Base-by-base conservation (phyloP, 1,140 invertebrate species). In the Drosophila orena region DNA sequence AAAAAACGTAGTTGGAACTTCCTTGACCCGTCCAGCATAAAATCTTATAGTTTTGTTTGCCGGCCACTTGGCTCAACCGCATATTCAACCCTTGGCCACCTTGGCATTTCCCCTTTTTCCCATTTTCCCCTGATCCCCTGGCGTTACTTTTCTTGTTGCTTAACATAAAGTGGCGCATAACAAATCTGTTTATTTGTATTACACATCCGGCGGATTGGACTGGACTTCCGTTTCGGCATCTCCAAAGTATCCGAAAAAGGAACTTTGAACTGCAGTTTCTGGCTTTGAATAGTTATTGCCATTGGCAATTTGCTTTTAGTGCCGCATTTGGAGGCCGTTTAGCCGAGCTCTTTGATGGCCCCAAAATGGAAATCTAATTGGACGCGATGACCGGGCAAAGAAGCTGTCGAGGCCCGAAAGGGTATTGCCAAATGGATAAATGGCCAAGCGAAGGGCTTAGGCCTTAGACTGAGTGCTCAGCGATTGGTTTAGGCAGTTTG, bases 171-270 rank as follows among this genome's bases (percentile, higher is more conserved):
- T 84, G 85, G 77, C 59, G 88, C 88, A 91, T 91, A 91, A 91
- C 88, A 91, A 91, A 91, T 91, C 74, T 91, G 88, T 91, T 91
- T 91, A 90, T 86, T 86, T 88, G 83, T 88, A 81, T 78, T 77
- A 44, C 46, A 88, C 78, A 81, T 86, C 84, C 83, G 83, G 15
- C 35, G 50, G 40, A 40, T 80, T 70, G 44, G 46, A 54, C 60
- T 57, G 59, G 62, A 79, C 77, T 84, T 81, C 79, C 79, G 69
- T 74, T 59, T 57, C n/a, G 74, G 59, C 70, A 62, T 60, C 52
- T 35, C 35, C 47, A 20, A 52, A 35, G 17, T 34, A 35, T 35
- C 49, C 30, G 34, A 35, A 34, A 46, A 62, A 55, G 75, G 64
- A 72, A 81, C 53, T 80, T 71, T 72, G 56, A 83, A 78, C 74